These are phyloP conservation scores for Keiferia lycopersicella DNA, from an alignment of 2,888 invertebrate genomes.

Conservation along the genomic window DNA sequence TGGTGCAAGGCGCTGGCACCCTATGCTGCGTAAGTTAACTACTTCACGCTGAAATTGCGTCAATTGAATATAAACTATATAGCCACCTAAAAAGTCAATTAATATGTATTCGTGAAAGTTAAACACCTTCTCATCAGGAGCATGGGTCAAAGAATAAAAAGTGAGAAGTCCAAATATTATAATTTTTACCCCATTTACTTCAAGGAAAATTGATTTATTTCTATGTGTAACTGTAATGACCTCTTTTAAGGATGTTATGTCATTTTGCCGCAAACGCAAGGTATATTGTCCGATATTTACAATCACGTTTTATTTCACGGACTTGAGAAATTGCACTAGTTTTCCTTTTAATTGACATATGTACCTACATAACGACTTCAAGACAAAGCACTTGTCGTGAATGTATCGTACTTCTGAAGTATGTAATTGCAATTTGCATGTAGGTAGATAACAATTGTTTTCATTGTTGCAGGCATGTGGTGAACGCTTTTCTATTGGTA, in stretches of 20 bases:
- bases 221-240: no score
- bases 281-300: no score
- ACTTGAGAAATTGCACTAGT: neutral
- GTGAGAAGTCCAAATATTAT: no score
- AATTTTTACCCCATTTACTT: no score
- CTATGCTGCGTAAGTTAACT: slow-evolving; percentile 83
- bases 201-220: no score
- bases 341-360: slow-evolving; percentile 3
- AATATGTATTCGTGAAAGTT: neutral
- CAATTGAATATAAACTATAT: neutral
- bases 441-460: neutral
- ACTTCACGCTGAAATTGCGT: neutral
- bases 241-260: no score
- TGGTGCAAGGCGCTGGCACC: slow-evolving; percentile 83
- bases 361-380: neutral
- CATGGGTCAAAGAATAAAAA: no score
- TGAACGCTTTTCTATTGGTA: slow-evolving; percentile 88
- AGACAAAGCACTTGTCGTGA: neutral
- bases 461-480: slow-evolving; percentile 81
- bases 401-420: neutral
- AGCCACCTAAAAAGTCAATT: neutral
- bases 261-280: no score
- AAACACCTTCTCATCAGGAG: neutral
- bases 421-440: slow-evolving; percentile 1
- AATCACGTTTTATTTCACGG: neutral